These are phyloP conservation scores for Uria aalge DNA, from an alignment of 2,113 vertebrate species.

Conservation along the genomic window DNA sequence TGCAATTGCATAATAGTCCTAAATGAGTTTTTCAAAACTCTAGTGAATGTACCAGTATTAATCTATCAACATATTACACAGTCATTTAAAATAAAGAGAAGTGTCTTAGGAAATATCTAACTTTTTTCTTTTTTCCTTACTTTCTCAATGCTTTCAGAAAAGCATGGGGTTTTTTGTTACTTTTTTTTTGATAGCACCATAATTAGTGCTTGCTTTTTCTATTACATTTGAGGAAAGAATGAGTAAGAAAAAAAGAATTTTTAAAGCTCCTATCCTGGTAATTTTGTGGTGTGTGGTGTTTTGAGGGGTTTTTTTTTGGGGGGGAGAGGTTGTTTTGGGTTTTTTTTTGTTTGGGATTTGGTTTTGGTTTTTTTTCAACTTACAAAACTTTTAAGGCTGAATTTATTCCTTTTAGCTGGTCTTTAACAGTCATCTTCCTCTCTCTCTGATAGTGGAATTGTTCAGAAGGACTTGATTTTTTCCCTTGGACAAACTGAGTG, in stretches of 20 bases:
- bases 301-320: background rate
- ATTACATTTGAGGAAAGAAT: background rate
- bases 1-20: background rate
- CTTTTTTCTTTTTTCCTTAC: rapidly evolving
- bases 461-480: constrained; percentile 89
- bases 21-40: background rate
- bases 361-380: background rate
- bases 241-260: background rate
- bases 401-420: background rate
- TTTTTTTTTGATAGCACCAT: background rate
- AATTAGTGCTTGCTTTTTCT: background rate
- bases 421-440: background rate
- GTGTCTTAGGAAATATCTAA: background rate
- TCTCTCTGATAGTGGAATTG: constrained; percentile 83
- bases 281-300: background rate
- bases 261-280: background rate
- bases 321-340: no score
- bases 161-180: background rate
- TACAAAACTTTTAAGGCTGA: background rate
- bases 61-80: background rate
- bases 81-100: background rate
- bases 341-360: background rate
- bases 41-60: background rate
- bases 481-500: constrained; percentile 93
- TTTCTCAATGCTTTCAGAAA: background rate